Evolutionary conservation across 2,797 vertebrate genomes (phyloP).

Genomic region (Rhinella marina): DNA sequence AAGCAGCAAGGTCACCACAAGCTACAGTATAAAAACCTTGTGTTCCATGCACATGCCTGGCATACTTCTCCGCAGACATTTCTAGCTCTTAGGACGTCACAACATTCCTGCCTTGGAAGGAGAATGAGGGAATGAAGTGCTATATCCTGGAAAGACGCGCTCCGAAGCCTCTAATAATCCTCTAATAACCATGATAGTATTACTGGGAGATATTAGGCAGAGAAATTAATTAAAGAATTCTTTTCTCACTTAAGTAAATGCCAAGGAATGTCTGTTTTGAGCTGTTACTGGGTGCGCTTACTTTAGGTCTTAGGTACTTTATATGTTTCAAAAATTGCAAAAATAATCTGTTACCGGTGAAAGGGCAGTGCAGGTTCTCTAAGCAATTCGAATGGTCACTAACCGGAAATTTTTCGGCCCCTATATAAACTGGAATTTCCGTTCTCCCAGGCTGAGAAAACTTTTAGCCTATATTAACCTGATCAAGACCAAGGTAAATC

Average conservation of each 20-base stretch:
- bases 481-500: too few relatives aligned
- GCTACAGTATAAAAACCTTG: not conserved
- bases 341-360: not conserved
- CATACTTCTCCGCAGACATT: constrained; percentile 31
- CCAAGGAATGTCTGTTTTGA: not conserved
- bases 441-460: too few relatives aligned
- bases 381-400: not conserved
- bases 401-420: too few relatives aligned
- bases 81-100: constrained; percentile 40
- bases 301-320: not conserved
- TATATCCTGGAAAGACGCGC: constrained; percentile 6
- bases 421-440: too few relatives aligned
- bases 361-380: not conserved
- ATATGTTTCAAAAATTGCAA: not conserved
- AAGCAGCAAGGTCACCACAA: constrained; percentile 16
- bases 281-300: not conserved
- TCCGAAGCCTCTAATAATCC: not conserved
- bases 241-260: not conserved
- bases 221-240: not conserved
- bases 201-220: not conserved
- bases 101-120: constrained; percentile 38
- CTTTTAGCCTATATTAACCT: too few relatives aligned
- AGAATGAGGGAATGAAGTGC: constrained; percentile 28
- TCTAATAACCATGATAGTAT: not conserved
- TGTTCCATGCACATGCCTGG: constrained; percentile 30